These are phyloP conservation scores for Synanthedon andrenaeformis DNA, from an alignment of 2,888 invertebrate genomes.

Conservation along the genomic window DNA sequence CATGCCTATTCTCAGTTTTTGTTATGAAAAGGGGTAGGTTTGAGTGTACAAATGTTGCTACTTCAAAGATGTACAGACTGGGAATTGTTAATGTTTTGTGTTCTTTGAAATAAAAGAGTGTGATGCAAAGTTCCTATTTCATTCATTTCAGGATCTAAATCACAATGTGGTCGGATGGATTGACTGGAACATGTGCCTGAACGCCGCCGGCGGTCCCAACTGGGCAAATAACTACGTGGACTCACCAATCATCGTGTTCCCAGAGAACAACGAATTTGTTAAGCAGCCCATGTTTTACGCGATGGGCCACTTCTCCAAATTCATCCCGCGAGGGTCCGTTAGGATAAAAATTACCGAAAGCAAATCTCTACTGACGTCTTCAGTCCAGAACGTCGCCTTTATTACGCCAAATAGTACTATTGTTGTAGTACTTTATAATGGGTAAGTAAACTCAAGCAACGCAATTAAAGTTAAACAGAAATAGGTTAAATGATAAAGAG, in stretches of 20 bases:
- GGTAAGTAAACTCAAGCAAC: background rate
- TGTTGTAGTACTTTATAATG: conserved; percentile 6
- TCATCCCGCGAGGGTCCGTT: conserved; percentile 72
- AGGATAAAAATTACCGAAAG: conserved; percentile 22
- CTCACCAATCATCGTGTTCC: conserved; percentile 74
- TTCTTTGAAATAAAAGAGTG: too few relatives aligned
- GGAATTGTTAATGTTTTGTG: too few relatives aligned
- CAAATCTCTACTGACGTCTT: conserved; percentile 8
- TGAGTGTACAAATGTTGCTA: too few relatives aligned
- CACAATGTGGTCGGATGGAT: conserved; percentile 86
- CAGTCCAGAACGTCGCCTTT: conserved; percentile 18
- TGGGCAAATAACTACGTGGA: conserved; percentile 84
- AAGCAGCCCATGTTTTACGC: conserved; percentile 93
- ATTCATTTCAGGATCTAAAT: conserved; percentile 72
- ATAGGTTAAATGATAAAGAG: too few relatives aligned
- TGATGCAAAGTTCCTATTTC: too few relatives aligned
- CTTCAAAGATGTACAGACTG: too few relatives aligned
- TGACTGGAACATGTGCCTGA: conserved; percentile 90
- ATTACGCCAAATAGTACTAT: conserved; percentile 6
- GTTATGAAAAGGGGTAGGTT: too few relatives aligned
- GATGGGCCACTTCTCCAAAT: conserved; percentile 84
- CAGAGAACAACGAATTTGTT: conserved; percentile 75
- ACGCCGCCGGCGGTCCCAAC: conserved; percentile 83
- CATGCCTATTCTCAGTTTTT: too few relatives aligned
- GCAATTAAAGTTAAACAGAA: too few relatives aligned